Evolutionary conservation across 2,888 invertebrate genomes (phyloP).

Genomic region (Xestia sexstrigata): DNA sequence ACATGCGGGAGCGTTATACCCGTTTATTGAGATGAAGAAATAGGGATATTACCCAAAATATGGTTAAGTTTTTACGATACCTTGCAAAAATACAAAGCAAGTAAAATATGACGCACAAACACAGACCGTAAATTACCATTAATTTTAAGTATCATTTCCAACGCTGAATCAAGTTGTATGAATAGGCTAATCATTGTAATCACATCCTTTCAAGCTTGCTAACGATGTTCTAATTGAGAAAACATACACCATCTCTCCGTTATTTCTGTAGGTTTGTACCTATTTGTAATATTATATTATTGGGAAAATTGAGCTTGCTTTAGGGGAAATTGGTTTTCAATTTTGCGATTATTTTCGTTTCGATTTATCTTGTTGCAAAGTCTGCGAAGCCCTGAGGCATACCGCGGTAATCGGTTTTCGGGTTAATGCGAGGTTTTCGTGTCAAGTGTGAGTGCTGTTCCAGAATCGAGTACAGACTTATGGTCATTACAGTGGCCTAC

Average conservation of each 20-base stretch:
- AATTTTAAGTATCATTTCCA: neutral
- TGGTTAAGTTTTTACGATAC: neutral
- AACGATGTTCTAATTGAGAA: constrained; percentile 15
- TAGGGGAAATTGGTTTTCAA: constrained; percentile 14
- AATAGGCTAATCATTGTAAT: constrained; percentile 47
- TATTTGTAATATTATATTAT: constrained; percentile 17
- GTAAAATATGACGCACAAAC: constrained; percentile 1
- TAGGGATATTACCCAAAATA: no score
- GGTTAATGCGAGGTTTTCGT: neutral
- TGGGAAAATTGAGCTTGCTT: neutral
- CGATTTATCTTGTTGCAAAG: constrained; percentile 6
- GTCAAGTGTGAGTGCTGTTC: constrained; percentile 5
- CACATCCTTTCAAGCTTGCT: constrained; percentile 13
- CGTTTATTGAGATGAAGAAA: neutral
- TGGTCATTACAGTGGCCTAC: neutral
- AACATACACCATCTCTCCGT: constrained; percentile 7
- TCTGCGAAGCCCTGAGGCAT: constrained; percentile 1
- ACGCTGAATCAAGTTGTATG: constrained; percentile 26
- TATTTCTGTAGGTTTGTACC: neutral
- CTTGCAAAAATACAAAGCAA: neutral
- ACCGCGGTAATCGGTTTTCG: neutral
- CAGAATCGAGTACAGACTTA: neutral
- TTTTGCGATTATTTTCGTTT: neutral
- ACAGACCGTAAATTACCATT: neutral
- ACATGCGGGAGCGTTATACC: no score